A percentile compares a stretch with the other conserved stretches of the same genome.
phyloP scores from a whole-genome alignment of 2,888 invertebrate species.

The Tribolium freemani region DNA sequence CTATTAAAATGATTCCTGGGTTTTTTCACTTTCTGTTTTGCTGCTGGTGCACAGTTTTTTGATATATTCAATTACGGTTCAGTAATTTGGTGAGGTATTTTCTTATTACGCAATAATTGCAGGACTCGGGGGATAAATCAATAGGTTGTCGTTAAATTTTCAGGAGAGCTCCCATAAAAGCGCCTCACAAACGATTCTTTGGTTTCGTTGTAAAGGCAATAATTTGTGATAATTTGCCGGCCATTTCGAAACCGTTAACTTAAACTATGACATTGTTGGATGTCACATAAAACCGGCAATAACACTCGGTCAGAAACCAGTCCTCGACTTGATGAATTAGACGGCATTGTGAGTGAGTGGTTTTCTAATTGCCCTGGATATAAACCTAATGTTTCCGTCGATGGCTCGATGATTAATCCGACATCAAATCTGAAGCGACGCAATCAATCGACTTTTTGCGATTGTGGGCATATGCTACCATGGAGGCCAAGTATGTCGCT shows the following conservation, averaged over 20 bases:
- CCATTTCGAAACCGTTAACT: conserved; percentile 48
- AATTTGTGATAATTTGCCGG: conserved; percentile 42
- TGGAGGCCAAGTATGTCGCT: conserved; percentile 54
- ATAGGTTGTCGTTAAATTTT: conserved; percentile 24
- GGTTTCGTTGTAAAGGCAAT: conserved; percentile 36
- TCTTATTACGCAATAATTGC: conserved; percentile 28
- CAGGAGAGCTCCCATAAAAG: conserved; percentile 16
- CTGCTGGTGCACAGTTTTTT: conserved; percentile 33
- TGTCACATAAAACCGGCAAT: conserved; percentile 50
- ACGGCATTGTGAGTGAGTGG: conserved; percentile 32
- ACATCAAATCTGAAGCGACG: conserved; percentile 55
- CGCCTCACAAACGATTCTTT: conserved; percentile 15
- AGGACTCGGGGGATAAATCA: conserved; percentile 19
- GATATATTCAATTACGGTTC: conserved; percentile 40
- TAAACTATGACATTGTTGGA: conserved; percentile 51
- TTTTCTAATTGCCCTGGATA: conserved; percentile 45
- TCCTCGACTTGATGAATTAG: conserved; percentile 47
- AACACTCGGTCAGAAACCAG: conserved; percentile 48
- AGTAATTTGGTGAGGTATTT: conserved; percentile 18
- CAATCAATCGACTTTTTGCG: conserved; percentile 55
- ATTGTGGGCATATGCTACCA: conserved; percentile 52
- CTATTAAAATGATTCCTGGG: conserved; percentile 30
- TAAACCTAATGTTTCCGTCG: conserved; percentile 51
- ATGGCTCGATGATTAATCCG: conserved; percentile 56
- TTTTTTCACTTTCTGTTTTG: conserved; percentile 42